phyloP scores from a whole-genome alignment of 2,113 vertebrate genomes.

The Mastomys natalensis region DNA sequence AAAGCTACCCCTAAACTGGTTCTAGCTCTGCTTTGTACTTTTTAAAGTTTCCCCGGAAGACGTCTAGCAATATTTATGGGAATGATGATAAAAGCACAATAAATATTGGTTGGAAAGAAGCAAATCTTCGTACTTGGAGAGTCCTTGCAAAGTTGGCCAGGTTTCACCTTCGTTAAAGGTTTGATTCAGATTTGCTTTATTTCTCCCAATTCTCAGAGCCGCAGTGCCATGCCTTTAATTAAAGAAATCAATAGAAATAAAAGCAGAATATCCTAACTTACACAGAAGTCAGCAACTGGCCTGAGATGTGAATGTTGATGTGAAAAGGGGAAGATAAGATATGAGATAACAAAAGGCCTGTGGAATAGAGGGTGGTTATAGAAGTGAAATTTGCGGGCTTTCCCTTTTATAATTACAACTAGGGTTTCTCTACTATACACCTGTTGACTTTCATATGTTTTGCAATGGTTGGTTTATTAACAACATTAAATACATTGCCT shows the following conservation, averaged over 20 bases:
- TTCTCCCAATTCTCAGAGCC: slow-evolving; percentile 6
- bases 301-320: background rate
- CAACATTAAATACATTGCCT: background rate
- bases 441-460: background rate
- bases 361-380: background rate
- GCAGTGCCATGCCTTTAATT: background rate
- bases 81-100: background rate
- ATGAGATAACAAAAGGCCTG: background rate
- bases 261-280: background rate
- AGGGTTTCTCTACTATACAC: background rate
- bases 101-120: slow-evolving; percentile 23
- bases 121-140: background rate
- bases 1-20: background rate
- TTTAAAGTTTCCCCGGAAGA: background rate
- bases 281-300: background rate
- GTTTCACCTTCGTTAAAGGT: slow-evolving; percentile 29
- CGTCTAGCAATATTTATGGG: background rate
- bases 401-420: background rate
- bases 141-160: background rate
- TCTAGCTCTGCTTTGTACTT: background rate
- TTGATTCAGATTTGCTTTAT: background rate
- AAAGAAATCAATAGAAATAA: slow-evolving; percentile 28
- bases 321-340: background rate
- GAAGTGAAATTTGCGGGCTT: background rate
- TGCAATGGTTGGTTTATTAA: background rate